Conservation (phyloP, 2,797 vertebrate species). For the Lacerta viridis region DNA sequence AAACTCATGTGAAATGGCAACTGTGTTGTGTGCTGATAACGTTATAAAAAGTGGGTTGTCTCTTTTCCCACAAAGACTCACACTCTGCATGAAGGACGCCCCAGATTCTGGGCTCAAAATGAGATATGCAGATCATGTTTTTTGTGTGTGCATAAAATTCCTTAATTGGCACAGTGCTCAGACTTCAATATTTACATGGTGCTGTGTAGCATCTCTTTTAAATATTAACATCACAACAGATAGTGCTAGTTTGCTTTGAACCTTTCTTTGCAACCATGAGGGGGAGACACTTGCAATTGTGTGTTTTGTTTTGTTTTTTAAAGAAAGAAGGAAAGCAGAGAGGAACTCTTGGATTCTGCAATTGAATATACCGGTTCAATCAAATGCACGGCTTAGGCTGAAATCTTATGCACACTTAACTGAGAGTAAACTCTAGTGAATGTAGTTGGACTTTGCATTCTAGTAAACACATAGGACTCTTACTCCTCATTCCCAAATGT, state of each 20-base stretch:
- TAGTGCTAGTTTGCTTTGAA: background rate
- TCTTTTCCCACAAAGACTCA: background rate
- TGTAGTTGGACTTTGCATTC: background rate
- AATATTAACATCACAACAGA: background rate
- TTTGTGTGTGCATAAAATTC: background rate
- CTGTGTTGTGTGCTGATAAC: background rate
- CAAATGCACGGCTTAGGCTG: background rate
- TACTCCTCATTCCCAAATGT: background rate
- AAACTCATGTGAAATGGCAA: background rate
- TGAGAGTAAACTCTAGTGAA: background rate
- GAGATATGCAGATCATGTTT: background rate
- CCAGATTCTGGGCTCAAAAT: background rate
- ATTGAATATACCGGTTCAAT: background rate
- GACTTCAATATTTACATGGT: constrained; percentile 4
- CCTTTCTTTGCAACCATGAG: background rate
- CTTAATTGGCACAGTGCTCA: background rate
- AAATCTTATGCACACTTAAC: background rate
- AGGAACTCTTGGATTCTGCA: background rate
- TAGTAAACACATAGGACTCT: background rate
- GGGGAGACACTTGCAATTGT: background rate
- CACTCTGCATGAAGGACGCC: background rate
- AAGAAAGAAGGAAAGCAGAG: background rate
- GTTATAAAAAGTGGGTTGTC: background rate
- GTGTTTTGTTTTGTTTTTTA: background rate
- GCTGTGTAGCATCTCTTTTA: background rate